These are phyloP conservation scores for Clarias gariepinus DNA, from an alignment of 2,113 vertebrate species.

Conservation along the genomic window DNA sequence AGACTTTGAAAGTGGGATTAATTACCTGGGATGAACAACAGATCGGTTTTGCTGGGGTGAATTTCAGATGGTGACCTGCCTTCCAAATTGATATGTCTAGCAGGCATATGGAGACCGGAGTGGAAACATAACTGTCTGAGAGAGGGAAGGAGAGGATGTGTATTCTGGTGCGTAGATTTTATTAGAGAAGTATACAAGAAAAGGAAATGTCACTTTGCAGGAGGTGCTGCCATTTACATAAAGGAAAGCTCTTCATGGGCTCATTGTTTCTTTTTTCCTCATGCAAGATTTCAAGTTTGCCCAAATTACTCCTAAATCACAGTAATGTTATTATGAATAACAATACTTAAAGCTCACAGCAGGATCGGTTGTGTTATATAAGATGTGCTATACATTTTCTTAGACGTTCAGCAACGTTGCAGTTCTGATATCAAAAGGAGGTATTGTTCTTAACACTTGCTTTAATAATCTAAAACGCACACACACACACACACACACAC, in stretches of 20 bases:
- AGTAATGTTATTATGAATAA: not conserved
- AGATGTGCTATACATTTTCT: not conserved
- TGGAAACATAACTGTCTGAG: too few species aligned
- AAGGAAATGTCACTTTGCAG: not conserved
- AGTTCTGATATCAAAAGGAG: not conserved
- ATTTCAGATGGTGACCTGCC: too few species aligned
- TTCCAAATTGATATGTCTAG: too few species aligned
- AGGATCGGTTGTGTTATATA: not conserved
- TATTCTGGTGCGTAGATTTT: not conserved
- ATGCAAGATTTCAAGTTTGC: not conserved
- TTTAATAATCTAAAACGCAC: not conserved
- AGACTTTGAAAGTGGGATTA: too few species aligned
- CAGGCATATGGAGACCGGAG: too few species aligned
- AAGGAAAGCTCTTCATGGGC: not conserved
- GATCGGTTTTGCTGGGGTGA: too few species aligned
- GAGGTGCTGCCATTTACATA: not conserved
- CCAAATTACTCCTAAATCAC: not conserved
- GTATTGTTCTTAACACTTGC: too few species aligned
- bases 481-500: too few species aligned
- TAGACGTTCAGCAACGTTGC: not conserved
- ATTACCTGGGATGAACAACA: too few species aligned
- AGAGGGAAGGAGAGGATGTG: not conserved
- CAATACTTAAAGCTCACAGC: not conserved
- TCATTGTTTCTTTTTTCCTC: not conserved
- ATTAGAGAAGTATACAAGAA: not conserved